Conservation (phyloP, 2,797 vertebrate genomes). For the Mus minutoides region DNA sequence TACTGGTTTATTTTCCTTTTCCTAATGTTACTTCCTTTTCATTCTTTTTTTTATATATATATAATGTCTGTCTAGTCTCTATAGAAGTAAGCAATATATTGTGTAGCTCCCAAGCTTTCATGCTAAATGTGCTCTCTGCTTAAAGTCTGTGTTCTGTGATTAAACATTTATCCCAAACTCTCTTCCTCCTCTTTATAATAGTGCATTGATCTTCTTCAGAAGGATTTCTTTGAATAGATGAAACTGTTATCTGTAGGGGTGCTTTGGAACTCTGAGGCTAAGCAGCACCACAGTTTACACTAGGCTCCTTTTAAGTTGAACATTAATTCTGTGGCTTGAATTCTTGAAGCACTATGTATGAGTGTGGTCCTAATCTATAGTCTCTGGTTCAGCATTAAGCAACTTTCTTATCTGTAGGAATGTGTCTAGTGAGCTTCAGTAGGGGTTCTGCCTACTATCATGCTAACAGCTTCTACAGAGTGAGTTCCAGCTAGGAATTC, state of each 20-base stretch:
- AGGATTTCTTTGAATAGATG: not conserved
- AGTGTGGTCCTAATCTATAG: not conserved
- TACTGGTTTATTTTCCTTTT: not conserved
- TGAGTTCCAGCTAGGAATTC: not conserved
- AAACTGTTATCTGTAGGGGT: not conserved
- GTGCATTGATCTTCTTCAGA: not conserved
- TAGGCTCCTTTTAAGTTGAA: not conserved
- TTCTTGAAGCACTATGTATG: not conserved
- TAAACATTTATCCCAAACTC: not conserved
- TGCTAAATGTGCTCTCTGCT: not conserved
- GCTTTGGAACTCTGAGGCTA: not conserved
- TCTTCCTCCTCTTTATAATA: not conserved
- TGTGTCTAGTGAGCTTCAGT: not conserved
- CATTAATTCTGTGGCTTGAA: not conserved
- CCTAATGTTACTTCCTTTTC: not conserved
- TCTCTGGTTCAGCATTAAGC: not conserved
- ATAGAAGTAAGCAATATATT: not conserved
- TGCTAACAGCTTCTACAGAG: not conserved
- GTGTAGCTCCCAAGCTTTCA: not conserved
- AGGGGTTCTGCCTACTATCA: not conserved
- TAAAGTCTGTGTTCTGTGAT: not conserved
- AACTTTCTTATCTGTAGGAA: not conserved
- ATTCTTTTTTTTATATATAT: not conserved
- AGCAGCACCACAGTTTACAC: not conserved
- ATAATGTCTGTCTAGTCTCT: not conserved